Conservation (phyloP, 2,113 vertebrate genomes). For the Delphinapterus leucas region DNA sequence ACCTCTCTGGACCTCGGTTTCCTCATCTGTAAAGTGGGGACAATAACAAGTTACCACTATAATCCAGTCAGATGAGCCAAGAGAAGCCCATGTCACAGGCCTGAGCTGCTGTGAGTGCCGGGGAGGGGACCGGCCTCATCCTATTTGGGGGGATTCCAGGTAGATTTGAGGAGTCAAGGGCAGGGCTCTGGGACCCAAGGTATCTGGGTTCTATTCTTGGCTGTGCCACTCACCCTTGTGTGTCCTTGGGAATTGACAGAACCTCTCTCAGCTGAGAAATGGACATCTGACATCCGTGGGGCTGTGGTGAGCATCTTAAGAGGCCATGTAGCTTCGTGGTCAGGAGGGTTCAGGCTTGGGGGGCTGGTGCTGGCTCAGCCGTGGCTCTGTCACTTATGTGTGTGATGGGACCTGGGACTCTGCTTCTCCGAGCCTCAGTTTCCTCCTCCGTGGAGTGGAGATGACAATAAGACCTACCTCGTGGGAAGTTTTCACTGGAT, state of each 20-base stretch:
- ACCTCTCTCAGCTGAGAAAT: neutral
- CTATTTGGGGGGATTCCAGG: neutral
- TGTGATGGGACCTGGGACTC: accelerated
- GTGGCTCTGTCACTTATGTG: neutral
- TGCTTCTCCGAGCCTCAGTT: neutral
- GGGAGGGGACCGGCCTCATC: neutral
- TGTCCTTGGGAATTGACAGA: no score
- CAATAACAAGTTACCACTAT: neutral
- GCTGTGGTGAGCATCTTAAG: neutral
- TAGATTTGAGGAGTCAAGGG: neutral
- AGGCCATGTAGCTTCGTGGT: accelerated
- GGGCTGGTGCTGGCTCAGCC: neutral
- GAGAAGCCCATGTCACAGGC: neutral
- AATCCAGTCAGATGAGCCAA: neutral
- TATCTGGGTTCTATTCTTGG: neutral
- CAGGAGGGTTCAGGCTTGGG: neutral
- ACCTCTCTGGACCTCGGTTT: neutral
- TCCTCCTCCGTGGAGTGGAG: neutral
- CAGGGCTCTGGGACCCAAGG: neutral
- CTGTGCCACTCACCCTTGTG: neutral
- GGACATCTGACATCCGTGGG: accelerated
- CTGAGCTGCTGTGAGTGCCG: neutral
- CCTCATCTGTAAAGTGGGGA: neutral
- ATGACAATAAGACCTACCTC: accelerated
- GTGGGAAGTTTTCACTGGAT: neutral